phyloP scores from a whole-genome alignment of 2,113 vertebrate genomes.

The Solea senegalensis region DNA sequence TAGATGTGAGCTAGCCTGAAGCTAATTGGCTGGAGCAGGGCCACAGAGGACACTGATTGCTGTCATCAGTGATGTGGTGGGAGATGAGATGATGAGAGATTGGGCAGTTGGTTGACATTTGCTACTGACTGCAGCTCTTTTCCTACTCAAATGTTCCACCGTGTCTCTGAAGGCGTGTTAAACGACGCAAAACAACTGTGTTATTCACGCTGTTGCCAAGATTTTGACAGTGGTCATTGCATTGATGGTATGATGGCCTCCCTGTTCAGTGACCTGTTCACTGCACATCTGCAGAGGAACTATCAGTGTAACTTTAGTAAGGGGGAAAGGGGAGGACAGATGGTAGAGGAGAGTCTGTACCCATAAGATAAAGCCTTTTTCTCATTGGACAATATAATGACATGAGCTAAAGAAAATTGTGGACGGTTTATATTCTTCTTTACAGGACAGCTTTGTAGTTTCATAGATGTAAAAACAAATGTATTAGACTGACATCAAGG shows the following conservation, averaged over 20 bases:
- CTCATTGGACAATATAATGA: no score
- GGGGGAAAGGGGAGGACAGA: background rate
- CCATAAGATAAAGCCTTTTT: no score
- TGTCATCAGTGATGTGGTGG: slow-evolving; percentile 6
- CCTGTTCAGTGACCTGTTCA: background rate
- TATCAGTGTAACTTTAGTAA: background rate
- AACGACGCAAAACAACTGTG: background rate
- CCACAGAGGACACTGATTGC: slow-evolving; percentile 6
- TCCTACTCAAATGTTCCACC: background rate
- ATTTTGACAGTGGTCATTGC: slow-evolving; percentile 1
- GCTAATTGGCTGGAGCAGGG: background rate
- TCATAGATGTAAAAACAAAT: no score
- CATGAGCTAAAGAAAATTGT: no score
- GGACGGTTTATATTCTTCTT: no score
- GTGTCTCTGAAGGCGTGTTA: background rate
- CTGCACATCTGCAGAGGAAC: background rate
- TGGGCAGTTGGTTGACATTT: slow-evolving; percentile 10
- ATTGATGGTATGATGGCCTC: background rate
- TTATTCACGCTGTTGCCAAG: background rate
- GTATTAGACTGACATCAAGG: no score
- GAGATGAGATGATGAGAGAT: slow-evolving; percentile 7
- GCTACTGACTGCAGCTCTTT: background rate
- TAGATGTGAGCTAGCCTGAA: background rate
- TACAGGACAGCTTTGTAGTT: no score
- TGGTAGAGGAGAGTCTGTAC: no score